Evolutionary conservation across 2,888 invertebrate species (phyloP).

Genomic region (Sphecodes monilicornis): DNA sequence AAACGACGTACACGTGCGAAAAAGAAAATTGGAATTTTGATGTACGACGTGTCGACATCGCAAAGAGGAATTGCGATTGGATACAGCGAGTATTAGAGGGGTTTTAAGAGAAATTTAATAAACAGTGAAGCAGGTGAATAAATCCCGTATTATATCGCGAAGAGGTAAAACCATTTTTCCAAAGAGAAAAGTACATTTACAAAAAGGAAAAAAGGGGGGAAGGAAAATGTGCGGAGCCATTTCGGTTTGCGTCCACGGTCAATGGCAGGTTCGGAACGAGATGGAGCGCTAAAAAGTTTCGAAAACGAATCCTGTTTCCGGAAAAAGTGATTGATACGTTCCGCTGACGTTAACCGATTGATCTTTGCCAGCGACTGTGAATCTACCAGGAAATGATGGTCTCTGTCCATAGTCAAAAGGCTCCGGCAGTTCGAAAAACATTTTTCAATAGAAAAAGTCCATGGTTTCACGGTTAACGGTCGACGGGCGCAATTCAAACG

Average conservation of each 20-base stretch:
- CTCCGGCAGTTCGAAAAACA: not conserved
- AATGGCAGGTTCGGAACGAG: conserved; percentile 5
- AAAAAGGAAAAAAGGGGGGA: not conserved
- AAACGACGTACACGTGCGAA: not conserved
- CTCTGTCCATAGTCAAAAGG: conserved; percentile 8
- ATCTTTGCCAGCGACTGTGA: conserved; percentile 7
- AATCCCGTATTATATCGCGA: not conserved
- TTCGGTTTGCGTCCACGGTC: not conserved
- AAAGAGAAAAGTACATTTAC: not conserved
- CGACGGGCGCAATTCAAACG: not conserved
- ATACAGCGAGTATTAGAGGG: not conserved
- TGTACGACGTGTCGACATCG: not conserved
- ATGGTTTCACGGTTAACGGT: not conserved
- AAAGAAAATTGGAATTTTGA: not conserved
- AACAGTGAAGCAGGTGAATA: not conserved
- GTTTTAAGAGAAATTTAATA: not conserved
- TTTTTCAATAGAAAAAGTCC: not conserved
- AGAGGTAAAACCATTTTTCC: not conserved
- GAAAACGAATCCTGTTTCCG: not conserved
- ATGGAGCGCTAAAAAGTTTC: conserved; percentile 1
- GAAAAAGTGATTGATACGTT: conserved; percentile 13
- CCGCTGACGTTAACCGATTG: not conserved
- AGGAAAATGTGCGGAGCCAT: not conserved
- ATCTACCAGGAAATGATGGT: conserved; percentile 12
- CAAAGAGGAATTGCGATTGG: not conserved